Evolutionary conservation across 1,140 invertebrate genomes (phyloP).

Genomic region (Dufourea novaeangliae): DNA sequence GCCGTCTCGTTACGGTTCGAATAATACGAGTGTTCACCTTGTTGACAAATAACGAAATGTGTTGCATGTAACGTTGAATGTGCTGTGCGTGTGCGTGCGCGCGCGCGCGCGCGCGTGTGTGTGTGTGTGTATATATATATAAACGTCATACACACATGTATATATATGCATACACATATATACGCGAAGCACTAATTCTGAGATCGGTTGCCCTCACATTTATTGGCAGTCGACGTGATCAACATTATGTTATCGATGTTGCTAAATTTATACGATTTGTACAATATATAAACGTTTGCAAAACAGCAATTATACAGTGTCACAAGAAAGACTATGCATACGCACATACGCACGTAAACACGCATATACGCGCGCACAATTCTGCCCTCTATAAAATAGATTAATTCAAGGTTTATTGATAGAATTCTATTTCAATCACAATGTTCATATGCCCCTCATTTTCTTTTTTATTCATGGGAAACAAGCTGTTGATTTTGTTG

Average conservation of each 20-base stretch:
- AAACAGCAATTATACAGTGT: conserved; percentile 24
- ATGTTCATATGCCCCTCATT: conserved; percentile 24
- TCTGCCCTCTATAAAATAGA: conserved; percentile 39
- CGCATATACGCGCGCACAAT: background rate
- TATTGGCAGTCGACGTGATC: conserved; percentile 49
- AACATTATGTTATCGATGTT: conserved; percentile 50
- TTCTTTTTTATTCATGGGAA: conserved; percentile 23
- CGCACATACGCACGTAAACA: background rate
- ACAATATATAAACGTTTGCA: conserved; percentile 39
- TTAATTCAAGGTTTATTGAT: conserved; percentile 41
- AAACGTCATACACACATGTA: background rate
- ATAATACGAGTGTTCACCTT: conserved; percentile 6
- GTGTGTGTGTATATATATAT: background rate
- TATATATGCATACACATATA: conserved; percentile 4
- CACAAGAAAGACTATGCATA: conserved; percentile 18
- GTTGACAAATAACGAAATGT: conserved; percentile 30
- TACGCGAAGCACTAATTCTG: conserved; percentile 35
- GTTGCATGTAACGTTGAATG: conserved; percentile 1
- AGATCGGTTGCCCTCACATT: conserved; percentile 41
- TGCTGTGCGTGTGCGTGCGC: no score
- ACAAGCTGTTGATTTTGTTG: background rate
- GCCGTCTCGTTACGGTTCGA: conserved; percentile 15
- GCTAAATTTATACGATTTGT: conserved; percentile 48
- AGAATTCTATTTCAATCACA: conserved; percentile 36
- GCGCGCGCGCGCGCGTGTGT: no score